Evolutionary conservation across 2,888 invertebrate species (phyloP).

Genomic region (Ramazzottius varieornatus): DNA sequence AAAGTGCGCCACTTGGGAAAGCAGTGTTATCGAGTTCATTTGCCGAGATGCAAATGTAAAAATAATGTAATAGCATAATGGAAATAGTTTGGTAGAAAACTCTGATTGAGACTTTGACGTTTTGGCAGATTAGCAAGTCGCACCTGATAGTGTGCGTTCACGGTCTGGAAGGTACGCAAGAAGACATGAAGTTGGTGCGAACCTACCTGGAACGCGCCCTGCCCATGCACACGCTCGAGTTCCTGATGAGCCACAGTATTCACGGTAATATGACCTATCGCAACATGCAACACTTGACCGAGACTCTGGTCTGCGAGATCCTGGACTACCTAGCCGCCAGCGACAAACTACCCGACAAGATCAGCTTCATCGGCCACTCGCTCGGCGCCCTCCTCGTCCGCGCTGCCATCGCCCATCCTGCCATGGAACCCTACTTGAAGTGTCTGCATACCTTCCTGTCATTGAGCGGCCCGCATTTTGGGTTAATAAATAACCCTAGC

Average conservation of each 20-base stretch:
- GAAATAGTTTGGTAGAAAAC: too few species aligned
- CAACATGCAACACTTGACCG: neutral
- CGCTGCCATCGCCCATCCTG: neutral
- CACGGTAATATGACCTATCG: neutral
- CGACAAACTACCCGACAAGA: neutral
- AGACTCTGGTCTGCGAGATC: neutral
- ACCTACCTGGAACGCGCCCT: neutral
- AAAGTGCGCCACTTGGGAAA: too few species aligned
- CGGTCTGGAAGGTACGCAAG: neutral
- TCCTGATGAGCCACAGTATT: neutral
- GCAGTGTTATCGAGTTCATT: too few species aligned
- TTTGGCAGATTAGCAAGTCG: neutral
- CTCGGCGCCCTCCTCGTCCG: neutral
- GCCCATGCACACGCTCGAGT: neutral
- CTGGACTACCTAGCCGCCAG: neutral
- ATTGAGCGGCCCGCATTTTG: neutral
- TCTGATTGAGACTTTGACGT: too few species aligned
- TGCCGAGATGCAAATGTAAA: too few species aligned
- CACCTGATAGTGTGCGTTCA: neutral
- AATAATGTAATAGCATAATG: too few species aligned
- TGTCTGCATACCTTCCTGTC: neutral
- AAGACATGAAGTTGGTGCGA: neutral
- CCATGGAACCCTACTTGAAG: neutral
- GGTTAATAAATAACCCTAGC: neutral
- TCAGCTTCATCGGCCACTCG: neutral